These are phyloP conservation scores for Anadara kagoshimensis DNA, from an alignment of 1,140 invertebrate genomes.

Conservation along the genomic window DNA sequence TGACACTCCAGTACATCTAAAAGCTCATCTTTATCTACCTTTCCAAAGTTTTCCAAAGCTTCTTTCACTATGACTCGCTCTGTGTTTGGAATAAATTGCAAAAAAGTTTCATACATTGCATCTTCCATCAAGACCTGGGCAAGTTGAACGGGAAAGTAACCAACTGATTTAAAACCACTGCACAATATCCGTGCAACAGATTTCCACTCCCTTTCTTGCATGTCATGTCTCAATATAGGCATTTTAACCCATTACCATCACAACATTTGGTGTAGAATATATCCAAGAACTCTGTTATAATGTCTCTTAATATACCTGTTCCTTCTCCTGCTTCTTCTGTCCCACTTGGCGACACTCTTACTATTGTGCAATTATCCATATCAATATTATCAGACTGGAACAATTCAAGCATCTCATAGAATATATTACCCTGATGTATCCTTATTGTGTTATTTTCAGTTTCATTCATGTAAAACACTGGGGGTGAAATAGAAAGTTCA, in stretches of 20 bases:
- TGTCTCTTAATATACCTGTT: slow-evolving; percentile 15
- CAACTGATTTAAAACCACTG: not conserved
- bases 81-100: not conserved
- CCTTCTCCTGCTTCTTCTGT: slow-evolving; percentile 8
- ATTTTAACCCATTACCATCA: slow-evolving; percentile 10
- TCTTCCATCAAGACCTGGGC: not conserved
- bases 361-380: not conserved
- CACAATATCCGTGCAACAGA: slow-evolving; percentile 8
- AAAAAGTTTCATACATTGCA: not conserved
- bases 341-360: slow-evolving; percentile 11
- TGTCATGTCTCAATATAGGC: slow-evolving; percentile 15
- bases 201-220: slow-evolving; percentile 14
- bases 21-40: not conserved
- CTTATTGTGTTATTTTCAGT: not conserved
- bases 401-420: slow-evolving; percentile 2
- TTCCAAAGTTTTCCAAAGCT: slow-evolving; percentile 9
- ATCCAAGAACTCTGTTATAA: slow-evolving; percentile 7
- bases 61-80: not conserved
- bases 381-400: not conserved
- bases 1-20: slow-evolving; percentile 9
- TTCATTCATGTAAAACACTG: not conserved
- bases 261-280: slow-evolving; percentile 15
- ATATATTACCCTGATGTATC: not conserved
- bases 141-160: slow-evolving; percentile 20
- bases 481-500: not conserved